Evolutionary conservation across 1,140 invertebrate genomes (phyloP), one percentile per base, ranked within the genome.

Genomic region (Drosophila repleta): DNA sequence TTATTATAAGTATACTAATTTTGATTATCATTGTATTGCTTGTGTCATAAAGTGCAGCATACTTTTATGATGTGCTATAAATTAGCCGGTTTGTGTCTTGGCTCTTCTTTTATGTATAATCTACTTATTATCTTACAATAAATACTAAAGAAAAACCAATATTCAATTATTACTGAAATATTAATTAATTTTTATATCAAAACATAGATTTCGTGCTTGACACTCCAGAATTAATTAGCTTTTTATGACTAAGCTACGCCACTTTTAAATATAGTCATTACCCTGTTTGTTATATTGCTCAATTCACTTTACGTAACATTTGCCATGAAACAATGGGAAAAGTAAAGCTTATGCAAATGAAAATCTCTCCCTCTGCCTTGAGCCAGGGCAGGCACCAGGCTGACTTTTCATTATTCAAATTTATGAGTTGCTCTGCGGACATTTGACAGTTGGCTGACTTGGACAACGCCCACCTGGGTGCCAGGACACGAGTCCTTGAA

Each of bases 31-130:
- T 20, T 20, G 43, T 3, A 46, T 11, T 46, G 8, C 43, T 20
- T 8, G 20, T 0, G 10, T 20, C 11, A 24, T 46, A 39, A 79
- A 72, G 13, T 41, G 13, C 45, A 48, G 80, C 80, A 84, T 74
- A 84, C 80, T 83, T 82, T 83, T 83, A 84, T 75, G 79, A 53
- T 65, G 53, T 6, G 24, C 8, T 43, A 63, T 74, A 74, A 74
- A 69, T 53, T 60, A 49, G 7, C 4, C 58, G 51, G 66, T 56
- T 63, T 24, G 52, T 39, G 71, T 63, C 65, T 8, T 15, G 1
- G 24, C 17, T 67, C 13, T 11, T 11, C 10, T 46, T 26, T 7
- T 1, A 3, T 35, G 11, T 3, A 13, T 11, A 3, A 3, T 3
- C 32, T 35, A 3, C 3, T 35, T 35, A 35, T 35, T 35, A 35